phyloP scores from a whole-genome alignment of 2,113 vertebrate genomes.

The Candoia aspera region DNA sequence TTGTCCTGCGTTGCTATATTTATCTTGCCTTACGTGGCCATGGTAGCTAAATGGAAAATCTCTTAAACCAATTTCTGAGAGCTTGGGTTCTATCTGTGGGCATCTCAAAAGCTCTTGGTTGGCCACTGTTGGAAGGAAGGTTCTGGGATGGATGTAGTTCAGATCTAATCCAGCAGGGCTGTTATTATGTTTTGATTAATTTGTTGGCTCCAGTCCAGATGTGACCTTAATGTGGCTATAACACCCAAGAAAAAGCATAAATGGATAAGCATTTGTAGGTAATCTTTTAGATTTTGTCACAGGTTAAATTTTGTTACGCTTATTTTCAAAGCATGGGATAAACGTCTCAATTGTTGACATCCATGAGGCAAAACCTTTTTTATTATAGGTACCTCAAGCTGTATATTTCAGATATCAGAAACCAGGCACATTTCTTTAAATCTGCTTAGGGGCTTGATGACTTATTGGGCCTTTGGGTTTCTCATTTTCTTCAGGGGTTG shows the following conservation, averaged over 20 bases:
- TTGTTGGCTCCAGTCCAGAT: neutral
- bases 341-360: slow-evolving; percentile 38
- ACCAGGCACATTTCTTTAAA: slow-evolving; percentile 40
- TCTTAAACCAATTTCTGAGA: neutral
- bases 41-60: neutral
- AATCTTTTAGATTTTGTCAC: slow-evolving; percentile 21
- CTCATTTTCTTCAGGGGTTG: neutral
- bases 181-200: neutral
- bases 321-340: slow-evolving; percentile 31
- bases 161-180: neutral
- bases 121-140: neutral
- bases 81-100: neutral
- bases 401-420: slow-evolving; percentile 16
- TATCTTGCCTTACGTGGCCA: neutral
- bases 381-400: slow-evolving; percentile 31
- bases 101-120: neutral
- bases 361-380: slow-evolving; percentile 33
- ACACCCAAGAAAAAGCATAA: neutral
- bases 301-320: slow-evolving; percentile 24
- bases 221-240: neutral
- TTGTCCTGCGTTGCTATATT: neutral
- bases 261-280: neutral
- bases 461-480: neutral
- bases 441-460: neutral
- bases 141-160: neutral